These are phyloP conservation scores for Calephelis perditalis DNA, from an alignment of 2,888 invertebrate species.

Conservation along the genomic window DNA sequence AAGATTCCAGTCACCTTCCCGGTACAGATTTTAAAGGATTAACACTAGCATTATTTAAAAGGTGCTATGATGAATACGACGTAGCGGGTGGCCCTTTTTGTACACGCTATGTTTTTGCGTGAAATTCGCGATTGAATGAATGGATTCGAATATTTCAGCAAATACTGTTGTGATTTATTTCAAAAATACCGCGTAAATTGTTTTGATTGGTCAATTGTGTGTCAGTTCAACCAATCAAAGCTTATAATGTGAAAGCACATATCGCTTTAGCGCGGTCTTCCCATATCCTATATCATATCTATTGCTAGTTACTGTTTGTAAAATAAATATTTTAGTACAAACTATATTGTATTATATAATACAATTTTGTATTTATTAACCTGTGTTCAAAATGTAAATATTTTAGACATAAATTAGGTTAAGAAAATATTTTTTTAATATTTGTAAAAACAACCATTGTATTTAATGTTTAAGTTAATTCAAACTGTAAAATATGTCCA, in stretches of 20 bases:
- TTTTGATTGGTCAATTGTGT: background rate
- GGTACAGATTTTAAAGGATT: slow-evolving; percentile 12
- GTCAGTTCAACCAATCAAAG: background rate
- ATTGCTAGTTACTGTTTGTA: slow-evolving; percentile 33
- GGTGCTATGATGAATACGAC: background rate
- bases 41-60: slow-evolving; percentile 4
- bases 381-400: slow-evolving; percentile 55
- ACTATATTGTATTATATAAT: slow-evolving; percentile 44
- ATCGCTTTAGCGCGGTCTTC: slow-evolving; percentile 16
- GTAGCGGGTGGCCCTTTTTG: slow-evolving; percentile 8
- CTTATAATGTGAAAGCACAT: slow-evolving; percentile 12
- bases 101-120: background rate
- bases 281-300: slow-evolving; percentile 29
- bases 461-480: background rate
- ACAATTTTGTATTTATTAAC: slow-evolving; percentile 36
- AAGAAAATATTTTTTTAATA: slow-evolving; percentile 5
- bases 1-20: slow-evolving; percentile 1
- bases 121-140: too few species aligned
- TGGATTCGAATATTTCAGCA: background rate
- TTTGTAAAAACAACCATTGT: slow-evolving; percentile 1
- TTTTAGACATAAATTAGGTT: slow-evolving; percentile 17
- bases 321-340: slow-evolving; percentile 46
- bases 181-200: background rate
- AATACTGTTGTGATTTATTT: background rate
- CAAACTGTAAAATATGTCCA: background rate